Base-by-base conservation (phyloP, 2,797 vertebrate species). In the Sebastes vulpes region DNA sequence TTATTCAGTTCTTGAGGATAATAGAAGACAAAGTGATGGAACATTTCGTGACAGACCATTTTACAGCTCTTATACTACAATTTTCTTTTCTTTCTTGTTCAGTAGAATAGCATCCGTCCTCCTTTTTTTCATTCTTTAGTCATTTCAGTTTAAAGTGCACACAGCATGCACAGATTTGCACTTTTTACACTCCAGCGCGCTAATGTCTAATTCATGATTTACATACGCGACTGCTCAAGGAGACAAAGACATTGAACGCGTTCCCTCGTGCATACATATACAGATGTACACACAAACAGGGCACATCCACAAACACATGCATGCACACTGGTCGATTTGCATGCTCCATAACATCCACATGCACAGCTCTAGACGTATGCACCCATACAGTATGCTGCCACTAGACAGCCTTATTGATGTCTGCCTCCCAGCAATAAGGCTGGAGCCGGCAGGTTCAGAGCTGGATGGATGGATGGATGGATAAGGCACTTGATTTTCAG, bases 201-300 rank as follows among this genome's bases (percentile, higher is more conserved):
- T 82, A 84, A 88, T 89, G 79, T 75, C 56, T 84, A 63, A 83
- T 87, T 89, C 50, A 88, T 84, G 73, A 79, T 77, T 78, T 78
- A 73, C 72, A 77, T 73, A 87, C 76, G 82, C 48, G 28, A 18
- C 77, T 64, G 73, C 78, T 73, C 81, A 86, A 81, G 85, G 80
- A 84, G 83, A 89, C 82, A 85, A 85, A 79, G 75, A 61, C 65
- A 69, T 53, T 77, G 65, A 72, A 21, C 29, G 20, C 23, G 79
- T 72, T 70, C 16, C n/a, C 21, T 18, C 21, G 42, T 29, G 23
- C 18, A 59, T 4, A 5, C 35, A 63, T 52, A 63, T 52, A 31
- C 46, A 59, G 50, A 83, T 70, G 50, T 16, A 69, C 35, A 65
- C 75, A 57, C 58, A 48, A 60, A 85, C 77, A 38, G 46, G 53